phyloP scores from a whole-genome alignment of 1,140 invertebrate species.

The Euura lappo region DNA sequence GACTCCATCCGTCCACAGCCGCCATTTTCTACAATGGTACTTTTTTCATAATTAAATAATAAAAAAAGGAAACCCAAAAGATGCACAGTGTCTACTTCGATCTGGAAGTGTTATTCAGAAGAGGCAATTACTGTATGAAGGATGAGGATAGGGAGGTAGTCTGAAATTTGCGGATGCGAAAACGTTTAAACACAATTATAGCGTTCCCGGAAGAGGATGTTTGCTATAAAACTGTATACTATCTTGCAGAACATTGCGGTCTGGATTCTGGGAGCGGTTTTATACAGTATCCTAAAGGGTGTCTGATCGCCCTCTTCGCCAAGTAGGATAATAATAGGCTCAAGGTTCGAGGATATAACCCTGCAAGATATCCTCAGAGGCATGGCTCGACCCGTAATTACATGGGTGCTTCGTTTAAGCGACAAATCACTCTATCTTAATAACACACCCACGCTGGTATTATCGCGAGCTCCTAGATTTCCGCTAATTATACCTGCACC shows the following conservation, averaged over 20 bases:
- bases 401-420: background rate
- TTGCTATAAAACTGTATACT: too few species aligned
- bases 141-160: background rate
- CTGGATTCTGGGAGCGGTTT: too few species aligned
- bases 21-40: slow-evolving; percentile 55
- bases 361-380: background rate
- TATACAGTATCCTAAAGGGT: background rate
- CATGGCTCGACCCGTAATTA: background rate
- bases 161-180: too few species aligned
- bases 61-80: too few species aligned
- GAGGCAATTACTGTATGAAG: slow-evolving; percentile 4
- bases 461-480: background rate
- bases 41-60: background rate
- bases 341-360: background rate
- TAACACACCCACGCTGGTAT: background rate
- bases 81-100: background rate
- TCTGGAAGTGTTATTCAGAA: slow-evolving; percentile 1
- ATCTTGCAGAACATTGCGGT: too few species aligned
- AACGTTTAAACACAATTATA: too few species aligned
- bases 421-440: background rate
- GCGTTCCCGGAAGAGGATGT: too few species aligned
- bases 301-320: background rate
- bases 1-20: slow-evolving; percentile 51
- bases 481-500: background rate
- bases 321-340: background rate